These are phyloP conservation scores for Condylura cristata DNA, from an alignment of 2,113 vertebrate genomes.

Conservation along the genomic window DNA sequence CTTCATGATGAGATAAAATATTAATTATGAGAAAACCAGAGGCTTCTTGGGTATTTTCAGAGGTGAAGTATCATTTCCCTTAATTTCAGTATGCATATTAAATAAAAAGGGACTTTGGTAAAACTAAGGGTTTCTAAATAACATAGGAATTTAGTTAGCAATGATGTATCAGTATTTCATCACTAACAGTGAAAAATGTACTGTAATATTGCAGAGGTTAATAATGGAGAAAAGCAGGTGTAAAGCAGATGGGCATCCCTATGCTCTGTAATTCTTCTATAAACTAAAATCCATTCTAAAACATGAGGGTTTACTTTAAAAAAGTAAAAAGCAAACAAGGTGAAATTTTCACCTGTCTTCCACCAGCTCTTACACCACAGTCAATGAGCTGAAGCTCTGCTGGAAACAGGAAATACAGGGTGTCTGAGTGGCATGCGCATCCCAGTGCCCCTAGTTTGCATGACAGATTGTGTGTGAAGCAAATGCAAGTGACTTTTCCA, in stretches of 20 bases:
- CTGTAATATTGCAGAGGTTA: background rate
- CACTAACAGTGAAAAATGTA: background rate
- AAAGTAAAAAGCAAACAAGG: background rate
- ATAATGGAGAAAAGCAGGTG: background rate
- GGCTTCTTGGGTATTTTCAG: background rate
- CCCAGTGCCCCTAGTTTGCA: background rate
- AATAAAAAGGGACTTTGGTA: background rate
- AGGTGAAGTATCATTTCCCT: background rate
- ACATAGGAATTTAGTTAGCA: background rate
- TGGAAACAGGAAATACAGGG: background rate
- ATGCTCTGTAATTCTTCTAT: background rate
- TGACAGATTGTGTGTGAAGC: background rate
- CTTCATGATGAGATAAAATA: background rate
- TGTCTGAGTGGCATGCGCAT: background rate
- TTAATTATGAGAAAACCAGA: background rate
- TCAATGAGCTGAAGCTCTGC: background rate
- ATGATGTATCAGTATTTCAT: background rate
- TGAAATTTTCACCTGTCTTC: background rate
- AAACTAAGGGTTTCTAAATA: background rate
- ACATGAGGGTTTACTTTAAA: background rate
- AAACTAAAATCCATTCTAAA: background rate
- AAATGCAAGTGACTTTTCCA: background rate
- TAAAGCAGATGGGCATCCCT: background rate
- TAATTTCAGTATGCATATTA: background rate
- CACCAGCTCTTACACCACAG: background rate